These are phyloP conservation scores for Mesoclemmys tuberculata DNA, from an alignment of 2,113 vertebrate genomes.

Conservation along the genomic window DNA sequence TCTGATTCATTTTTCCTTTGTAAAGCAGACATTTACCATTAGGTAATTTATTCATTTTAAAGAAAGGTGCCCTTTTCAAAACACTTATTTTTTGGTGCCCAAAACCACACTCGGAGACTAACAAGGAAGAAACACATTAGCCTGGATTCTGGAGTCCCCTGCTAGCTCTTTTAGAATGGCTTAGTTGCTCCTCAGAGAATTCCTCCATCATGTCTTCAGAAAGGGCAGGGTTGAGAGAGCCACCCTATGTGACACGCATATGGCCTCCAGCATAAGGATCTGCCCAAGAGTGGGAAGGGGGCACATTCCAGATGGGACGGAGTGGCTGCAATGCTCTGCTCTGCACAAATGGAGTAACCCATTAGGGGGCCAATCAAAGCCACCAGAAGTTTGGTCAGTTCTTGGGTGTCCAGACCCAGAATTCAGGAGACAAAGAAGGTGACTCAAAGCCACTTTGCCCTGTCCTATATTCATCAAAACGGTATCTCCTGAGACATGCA, in stretches of 20 bases:
- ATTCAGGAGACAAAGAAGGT: not conserved
- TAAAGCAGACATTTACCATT: constrained; percentile 23
- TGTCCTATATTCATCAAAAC: not conserved
- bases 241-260: not conserved
- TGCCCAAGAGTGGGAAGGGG: rapidly evolving
- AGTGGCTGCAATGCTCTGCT: not conserved
- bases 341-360: rapidly evolving
- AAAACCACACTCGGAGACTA: not conserved
- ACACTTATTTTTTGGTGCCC: not conserved
- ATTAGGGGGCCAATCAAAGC: not conserved
- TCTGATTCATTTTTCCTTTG: constrained; percentile 1
- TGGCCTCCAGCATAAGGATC: rapidly evolving
- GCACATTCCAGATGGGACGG: not conserved
- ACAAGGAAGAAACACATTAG: constrained; percentile 30
- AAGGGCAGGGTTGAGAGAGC: not conserved
- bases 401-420: rapidly evolving
- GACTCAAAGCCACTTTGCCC: rapidly evolving
- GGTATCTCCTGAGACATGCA: not conserved
- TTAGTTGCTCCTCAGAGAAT: not conserved
- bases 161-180: not conserved
- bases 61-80: constrained; percentile 3
- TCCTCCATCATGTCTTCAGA: not conserved
- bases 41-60: no score
- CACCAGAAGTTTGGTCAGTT: rapidly evolving
- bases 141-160: constrained; percentile 14